Evolutionary conservation across 2,113 vertebrate species (phyloP).

Genomic region (Shinisaurus crocodilurus): DNA sequence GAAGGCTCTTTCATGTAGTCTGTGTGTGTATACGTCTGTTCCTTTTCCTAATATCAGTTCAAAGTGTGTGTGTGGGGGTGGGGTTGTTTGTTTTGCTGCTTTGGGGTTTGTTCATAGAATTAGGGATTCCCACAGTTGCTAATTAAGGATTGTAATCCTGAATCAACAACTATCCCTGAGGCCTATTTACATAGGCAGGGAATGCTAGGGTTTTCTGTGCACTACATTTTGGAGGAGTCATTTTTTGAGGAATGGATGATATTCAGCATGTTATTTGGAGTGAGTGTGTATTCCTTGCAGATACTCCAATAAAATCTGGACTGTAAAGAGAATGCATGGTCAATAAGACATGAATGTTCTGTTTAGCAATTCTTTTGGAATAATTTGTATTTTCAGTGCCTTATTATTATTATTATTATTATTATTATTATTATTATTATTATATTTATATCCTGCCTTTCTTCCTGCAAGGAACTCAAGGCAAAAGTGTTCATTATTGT

Average conservation of each 20-base stretch:
- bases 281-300: neutral
- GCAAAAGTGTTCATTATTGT: neutral
- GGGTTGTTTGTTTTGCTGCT: neutral
- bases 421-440: too few species aligned
- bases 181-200: neutral
- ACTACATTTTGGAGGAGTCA: neutral
- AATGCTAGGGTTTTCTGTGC: neutral
- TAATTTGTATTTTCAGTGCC: neutral
- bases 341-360: neutral
- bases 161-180: too few species aligned
- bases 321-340: neutral
- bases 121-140: neutral
- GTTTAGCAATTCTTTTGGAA: neutral
- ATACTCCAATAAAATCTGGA: neutral
- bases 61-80: too few species aligned
- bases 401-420: too few species aligned
- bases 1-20: neutral
- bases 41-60: neutral
- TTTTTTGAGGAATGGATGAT: neutral
- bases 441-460: too few species aligned
- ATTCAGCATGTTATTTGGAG: neutral
- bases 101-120: slow-evolving; percentile 2
- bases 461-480: too few species aligned
- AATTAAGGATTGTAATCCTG: neutral
- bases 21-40: neutral